Conservation (phyloP, 2,797 vertebrate species). For the Manis pentadactyla region DNA sequence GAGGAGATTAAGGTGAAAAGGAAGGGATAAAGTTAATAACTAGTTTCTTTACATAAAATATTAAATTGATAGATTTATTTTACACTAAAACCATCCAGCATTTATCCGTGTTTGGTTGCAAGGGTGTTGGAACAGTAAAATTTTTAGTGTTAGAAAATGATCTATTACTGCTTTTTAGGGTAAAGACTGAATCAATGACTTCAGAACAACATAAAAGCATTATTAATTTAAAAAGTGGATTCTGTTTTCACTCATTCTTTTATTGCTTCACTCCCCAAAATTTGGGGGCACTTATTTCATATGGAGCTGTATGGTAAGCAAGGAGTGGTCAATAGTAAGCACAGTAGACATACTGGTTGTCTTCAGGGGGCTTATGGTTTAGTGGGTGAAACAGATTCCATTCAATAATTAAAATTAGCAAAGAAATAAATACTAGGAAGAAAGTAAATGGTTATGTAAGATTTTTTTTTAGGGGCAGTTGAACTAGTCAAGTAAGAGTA, state of each 20-base stretch:
- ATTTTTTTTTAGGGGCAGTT: not conserved
- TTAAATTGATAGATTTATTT: not conserved
- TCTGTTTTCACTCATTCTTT: not conserved
- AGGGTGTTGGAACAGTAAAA: not conserved
- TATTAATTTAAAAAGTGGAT: not conserved
- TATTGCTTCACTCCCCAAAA: not conserved
- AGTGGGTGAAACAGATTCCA: not conserved
- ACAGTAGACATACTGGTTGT: not conserved
- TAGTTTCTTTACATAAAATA: not conserved
- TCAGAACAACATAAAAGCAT: not conserved
- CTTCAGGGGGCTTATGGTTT: not conserved
- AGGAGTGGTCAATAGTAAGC: not conserved
- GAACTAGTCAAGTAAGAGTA: not conserved
- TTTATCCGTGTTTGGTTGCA: not conserved
- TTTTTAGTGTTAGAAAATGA: not conserved
- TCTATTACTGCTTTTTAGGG: not conserved
- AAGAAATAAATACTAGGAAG: not conserved
- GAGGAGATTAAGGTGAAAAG: not conserved
- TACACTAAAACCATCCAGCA: not conserved
- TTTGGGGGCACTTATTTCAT: not conserved
- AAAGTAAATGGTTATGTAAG: not conserved
- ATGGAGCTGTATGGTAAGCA: not conserved
- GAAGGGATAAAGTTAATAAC: not conserved
- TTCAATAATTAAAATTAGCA: not conserved
- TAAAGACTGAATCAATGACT: not conserved